Base-by-base conservation (phyloP, 2,888 invertebrate species). In the Apodemia zela region DNA sequence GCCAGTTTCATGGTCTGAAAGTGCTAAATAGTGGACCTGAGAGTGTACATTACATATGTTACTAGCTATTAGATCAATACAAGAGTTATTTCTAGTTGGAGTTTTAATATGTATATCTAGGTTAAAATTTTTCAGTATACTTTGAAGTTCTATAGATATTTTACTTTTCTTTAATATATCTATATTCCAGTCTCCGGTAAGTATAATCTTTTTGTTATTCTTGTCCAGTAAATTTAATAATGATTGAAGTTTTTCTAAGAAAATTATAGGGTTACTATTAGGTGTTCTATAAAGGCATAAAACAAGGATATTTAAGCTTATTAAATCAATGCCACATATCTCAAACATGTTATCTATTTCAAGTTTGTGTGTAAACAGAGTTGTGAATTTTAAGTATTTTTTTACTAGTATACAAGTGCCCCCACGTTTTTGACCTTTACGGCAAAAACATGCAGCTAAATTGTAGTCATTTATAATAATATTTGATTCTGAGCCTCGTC, bases 1-100 rank as follows among this genome's bases (percentile, higher is more conserved):
- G 51, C 51, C 51, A 11, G 51, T 51, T 51, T 51, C 51, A 21
- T 51, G 21, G 21, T 51, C 51, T 21, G 51, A 51, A 51, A 51
- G 49, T 17, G 49, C 18, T 11, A 49, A 10, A 49, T n/a, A 51
- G 21, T 51, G 21, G 21, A 51, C 51, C 3, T 51, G 21, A 13
- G 51, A 51, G 21, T 51, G 18, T 51, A 51, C 13, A 21, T 51
- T 51, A 21, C 21, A 8, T 11, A 21, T 49, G 18, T 49, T 49
- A 49, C 49, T 49, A 11, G 51, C 51, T 51, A 51, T 51, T 11
- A 51, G 13, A 13, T 51, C 51, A 11, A 51, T 21, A 51, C 51
- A 51, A n/a, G 51, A 51, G 13, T 51, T 18, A 21, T 21, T 51
- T 7, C 51, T 51, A 0, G 51, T 51, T 21, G 51, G 51, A 13